phyloP scores from a whole-genome alignment of 2,888 invertebrate species.

The Oligia latruncula region DNA sequence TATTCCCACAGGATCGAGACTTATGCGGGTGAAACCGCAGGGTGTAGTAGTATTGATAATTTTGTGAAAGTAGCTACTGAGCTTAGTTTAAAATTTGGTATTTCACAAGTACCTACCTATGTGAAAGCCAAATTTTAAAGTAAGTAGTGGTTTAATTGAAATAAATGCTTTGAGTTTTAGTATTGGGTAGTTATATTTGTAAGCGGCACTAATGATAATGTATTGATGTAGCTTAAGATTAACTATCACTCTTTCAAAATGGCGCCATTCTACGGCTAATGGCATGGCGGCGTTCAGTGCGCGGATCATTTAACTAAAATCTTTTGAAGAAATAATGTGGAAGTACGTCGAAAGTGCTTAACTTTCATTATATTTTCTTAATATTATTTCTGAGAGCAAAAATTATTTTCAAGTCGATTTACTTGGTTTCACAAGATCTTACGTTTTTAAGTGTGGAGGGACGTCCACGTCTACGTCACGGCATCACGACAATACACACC shows the following conservation, averaged over 20 bases:
- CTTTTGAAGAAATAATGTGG: constrained; percentile 49
- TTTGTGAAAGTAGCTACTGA: background rate
- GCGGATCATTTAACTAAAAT: constrained; percentile 62
- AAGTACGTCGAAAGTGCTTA: constrained; percentile 35
- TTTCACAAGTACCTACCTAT: constrained; percentile 14
- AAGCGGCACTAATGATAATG: constrained; percentile 46
- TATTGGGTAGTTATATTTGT: constrained; percentile 38
- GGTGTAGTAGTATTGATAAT: background rate
- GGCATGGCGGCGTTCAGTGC: constrained; percentile 39
- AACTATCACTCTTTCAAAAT: constrained; percentile 60
- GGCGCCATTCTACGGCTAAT: constrained; percentile 56
- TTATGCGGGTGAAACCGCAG: background rate
- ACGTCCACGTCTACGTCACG: background rate
- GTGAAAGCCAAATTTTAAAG: no score
- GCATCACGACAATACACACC: background rate
- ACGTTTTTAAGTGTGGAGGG: constrained; percentile 11
- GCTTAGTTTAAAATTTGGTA: background rate
- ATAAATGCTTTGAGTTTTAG: background rate
- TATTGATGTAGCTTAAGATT: constrained; percentile 51
- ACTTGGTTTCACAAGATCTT: constrained; percentile 32
- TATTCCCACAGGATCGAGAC: background rate
- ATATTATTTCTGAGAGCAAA: constrained; percentile 40
- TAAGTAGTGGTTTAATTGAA: no score
- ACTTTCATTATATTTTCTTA: constrained; percentile 44
- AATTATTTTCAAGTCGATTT: constrained; percentile 43